Evolutionary conservation across 2,888 invertebrate species (phyloP).

Genomic region (Ceraclea dissimilis): DNA sequence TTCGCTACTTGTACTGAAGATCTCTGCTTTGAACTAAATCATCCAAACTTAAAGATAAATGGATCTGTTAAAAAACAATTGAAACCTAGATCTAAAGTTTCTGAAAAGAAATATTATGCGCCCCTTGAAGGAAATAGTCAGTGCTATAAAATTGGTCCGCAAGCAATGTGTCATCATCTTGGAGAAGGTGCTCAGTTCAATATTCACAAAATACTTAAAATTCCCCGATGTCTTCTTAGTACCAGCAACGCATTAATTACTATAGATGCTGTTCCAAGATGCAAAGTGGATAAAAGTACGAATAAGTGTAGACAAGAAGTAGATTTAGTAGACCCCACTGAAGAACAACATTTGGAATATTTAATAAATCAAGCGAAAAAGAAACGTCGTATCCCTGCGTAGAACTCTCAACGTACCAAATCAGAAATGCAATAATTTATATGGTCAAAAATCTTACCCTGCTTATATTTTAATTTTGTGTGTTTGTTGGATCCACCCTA

Average conservation of each 20-base stretch:
- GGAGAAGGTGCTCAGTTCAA: slow-evolving; percentile 8
- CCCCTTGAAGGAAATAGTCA: slow-evolving; percentile 13
- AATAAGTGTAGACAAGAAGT: slow-evolving; percentile 16
- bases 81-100: neutral
- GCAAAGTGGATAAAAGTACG: slow-evolving; percentile 13
- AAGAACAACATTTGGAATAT: slow-evolving; percentile 2
- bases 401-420: too few species aligned
- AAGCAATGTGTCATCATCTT: slow-evolving; percentile 1
- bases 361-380: slow-evolving; percentile 12
- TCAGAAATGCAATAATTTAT: too few species aligned
- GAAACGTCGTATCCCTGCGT: too few species aligned
- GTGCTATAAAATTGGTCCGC: slow-evolving; percentile 14
- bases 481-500: too few species aligned
- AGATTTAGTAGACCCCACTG: slow-evolving; percentile 8
- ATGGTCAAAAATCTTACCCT: too few species aligned
- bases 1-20: slow-evolving; percentile 13
- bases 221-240: slow-evolving; percentile 11
- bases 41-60: neutral
- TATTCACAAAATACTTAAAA: slow-evolving; percentile 5
- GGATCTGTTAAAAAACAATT: neutral
- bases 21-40: slow-evolving; percentile 7
- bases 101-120: slow-evolving; percentile 12
- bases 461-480: too few species aligned
- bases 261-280: slow-evolving; percentile 7
- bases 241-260: slow-evolving; percentile 5